Evolutionary conservation across 2,113 vertebrate genomes (phyloP), one percentile per base, ranked within the genome.

Genomic region (Herpetotheres cachinnans): DNA sequence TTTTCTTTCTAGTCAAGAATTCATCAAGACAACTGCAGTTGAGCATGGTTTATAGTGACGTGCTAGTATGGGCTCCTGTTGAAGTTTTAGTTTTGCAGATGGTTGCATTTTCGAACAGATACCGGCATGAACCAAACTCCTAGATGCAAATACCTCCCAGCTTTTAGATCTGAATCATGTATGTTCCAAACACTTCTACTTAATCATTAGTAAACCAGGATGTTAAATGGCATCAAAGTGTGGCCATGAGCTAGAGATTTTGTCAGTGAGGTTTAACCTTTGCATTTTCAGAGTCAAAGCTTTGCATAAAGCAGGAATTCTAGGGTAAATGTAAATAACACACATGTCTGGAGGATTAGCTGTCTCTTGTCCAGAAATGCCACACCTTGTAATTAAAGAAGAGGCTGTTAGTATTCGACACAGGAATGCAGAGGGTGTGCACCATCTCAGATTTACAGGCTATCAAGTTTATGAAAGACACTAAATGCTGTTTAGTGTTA

Each of bases 331-430:
- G 95, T 94, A 97, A 97, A 96, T 95, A 96, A 95, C 85, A 81
- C 38, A 29, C 79, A 81, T 0, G 17, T 95, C 92, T 95, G 69
- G 80, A 97, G 94, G 95, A 95, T 95, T 84, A 93, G 87, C 95
- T 79, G 84, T 90, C 93, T 97, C 92, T 95, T 96, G 94, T 94
- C 96, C 97, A 95, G 97, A 97, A 96, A 92, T 91, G 90, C 97
- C 98, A 97, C 97, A 97, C 98, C 98, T 98, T 94, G 96, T 97
- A 98, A 98, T 98, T 97, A 97, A 96, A 97, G 97, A 98, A 95
- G 96, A 97, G 92, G 82, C 93, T 93, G 89, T 97, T 97, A 96
- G 96, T 96, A 95, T 95, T 73, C 1, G 83, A 96, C 94, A 93
- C 25, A 96, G 97, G 96, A 95, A 97, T 91, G 93, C 59, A 67